A percentile compares a stretch with the other conserved stretches of the same genome.
Conservation (phyloP, 2,113 vertebrate genomes). For the Aphelocoma coerulescens region DNA sequence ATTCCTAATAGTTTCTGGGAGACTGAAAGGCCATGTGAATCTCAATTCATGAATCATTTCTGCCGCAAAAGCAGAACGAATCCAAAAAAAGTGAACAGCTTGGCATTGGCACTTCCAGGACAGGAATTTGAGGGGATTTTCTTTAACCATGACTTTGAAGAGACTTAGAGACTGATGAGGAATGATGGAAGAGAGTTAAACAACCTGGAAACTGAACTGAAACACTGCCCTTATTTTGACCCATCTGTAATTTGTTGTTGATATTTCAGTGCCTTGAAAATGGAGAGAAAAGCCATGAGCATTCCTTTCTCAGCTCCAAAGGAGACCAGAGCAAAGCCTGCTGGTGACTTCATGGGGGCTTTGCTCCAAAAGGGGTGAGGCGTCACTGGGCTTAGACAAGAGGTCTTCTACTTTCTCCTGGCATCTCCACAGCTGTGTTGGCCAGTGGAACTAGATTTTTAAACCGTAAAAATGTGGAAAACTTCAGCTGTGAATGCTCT, state of each 20-base stretch:
- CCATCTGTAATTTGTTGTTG: neutral
- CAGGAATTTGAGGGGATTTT: neutral
- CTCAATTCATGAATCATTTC: neutral
- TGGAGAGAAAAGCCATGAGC: neutral
- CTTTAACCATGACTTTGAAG: neutral
- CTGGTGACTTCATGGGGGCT: neutral
- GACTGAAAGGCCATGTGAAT: neutral
- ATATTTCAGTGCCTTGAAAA: neutral
- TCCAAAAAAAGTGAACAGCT: neutral
- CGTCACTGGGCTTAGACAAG: neutral
- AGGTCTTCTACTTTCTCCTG: neutral
- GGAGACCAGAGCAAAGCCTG: neutral
- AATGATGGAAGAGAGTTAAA: neutral
- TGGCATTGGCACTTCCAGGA: neutral
- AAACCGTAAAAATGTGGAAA: neutral
- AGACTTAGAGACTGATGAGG: neutral
- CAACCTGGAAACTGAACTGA: neutral
- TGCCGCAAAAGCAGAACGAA: neutral
- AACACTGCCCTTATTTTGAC: neutral
- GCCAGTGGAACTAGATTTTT: neutral
- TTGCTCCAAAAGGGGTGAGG: neutral
- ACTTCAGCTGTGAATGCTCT: neutral
- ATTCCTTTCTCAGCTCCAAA: neutral
- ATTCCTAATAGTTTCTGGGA: neutral
- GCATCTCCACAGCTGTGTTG: neutral